Conservation (phyloP, 2,797 vertebrate genomes). For the Cirrhinus molitorella region DNA sequence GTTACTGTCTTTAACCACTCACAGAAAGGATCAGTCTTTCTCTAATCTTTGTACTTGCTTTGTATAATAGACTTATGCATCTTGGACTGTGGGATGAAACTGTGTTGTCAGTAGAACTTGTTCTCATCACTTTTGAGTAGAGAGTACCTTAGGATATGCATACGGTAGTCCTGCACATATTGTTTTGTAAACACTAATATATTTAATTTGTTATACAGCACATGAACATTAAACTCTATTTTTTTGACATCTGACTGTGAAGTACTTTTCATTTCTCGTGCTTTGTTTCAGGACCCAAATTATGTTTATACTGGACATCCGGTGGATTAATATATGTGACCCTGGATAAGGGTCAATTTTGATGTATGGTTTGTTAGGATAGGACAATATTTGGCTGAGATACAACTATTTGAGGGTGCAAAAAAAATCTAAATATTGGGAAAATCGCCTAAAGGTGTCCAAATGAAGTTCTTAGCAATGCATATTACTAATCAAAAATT, state of each 20-base stretch:
- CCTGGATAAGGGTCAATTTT: too few relatives aligned
- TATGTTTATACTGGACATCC: not conserved
- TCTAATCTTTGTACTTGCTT: constrained; percentile 59
- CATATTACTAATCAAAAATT: too few relatives aligned
- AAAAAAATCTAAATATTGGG: too few relatives aligned
- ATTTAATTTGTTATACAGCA: constrained; percentile 97
- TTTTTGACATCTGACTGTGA: constrained; percentile 82
- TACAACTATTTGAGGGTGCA: too few relatives aligned
- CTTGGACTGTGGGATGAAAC: constrained; percentile 64
- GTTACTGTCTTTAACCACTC: constrained; percentile 68
- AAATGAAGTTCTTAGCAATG: too few relatives aligned
- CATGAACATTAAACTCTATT: constrained; percentile 95
- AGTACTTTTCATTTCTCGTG: constrained; percentile 63
- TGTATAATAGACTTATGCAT: constrained; percentile 63
- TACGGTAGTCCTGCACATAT: constrained; percentile 84
- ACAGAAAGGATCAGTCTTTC: constrained; percentile 51
- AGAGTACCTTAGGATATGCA: constrained; percentile 72
- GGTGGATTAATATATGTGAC: too few relatives aligned
- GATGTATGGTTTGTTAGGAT: too few relatives aligned
- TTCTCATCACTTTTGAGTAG: constrained; percentile 68
- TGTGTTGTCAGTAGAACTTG: constrained; percentile 54
- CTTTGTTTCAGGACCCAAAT: not conserved
- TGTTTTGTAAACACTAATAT: constrained; percentile 97
- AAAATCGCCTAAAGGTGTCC: too few relatives aligned
- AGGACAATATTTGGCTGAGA: too few relatives aligned